Evolutionary conservation across 2,113 vertebrate species (phyloP), one percentile per base, ranked within the genome.

Genomic region (Megaptera novaeangliae): DNA sequence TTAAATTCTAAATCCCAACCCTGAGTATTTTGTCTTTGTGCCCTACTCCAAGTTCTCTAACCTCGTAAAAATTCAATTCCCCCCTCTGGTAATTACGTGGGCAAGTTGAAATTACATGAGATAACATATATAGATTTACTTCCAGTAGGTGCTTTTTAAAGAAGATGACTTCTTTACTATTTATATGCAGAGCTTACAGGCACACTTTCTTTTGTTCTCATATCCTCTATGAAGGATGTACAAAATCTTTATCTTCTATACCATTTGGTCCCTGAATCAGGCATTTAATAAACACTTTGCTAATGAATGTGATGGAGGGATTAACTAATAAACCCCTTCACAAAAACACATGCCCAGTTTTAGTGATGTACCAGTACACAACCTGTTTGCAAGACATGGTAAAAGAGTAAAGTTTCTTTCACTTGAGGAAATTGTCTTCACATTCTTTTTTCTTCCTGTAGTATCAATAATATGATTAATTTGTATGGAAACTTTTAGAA

Each of bases 181-280:
- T 85, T 55, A 23, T 20, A 11, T 11, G 3, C 5, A 71, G n/a
- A 75, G 59, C 11, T 78, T 59, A 29, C 8, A 10, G 6, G 23
- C 12, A 2, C 6, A 15, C 6, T 44, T 72, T 89, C 11, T 78
- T 57, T 49, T 44, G 5, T 11, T 63, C 21, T 93, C 57, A 7
- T 74, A 34, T 78, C 13, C 41, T 27, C 10, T 39, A 3, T 34
- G 14, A 71, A 64, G 11, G 14, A 72, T 4, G 83, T 80, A 5
- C n/a, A 92, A 52, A 77, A 34, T 36, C 6, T 55, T 86, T 78
- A 90, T 74, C 66, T 92, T 55, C n/a, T 74, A 23, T 44, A 59
- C 18, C 1, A 36, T 41, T 64, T 41, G 23, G 2, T 31, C 46
- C 7, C 59, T 27, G 34, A 72, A 68, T 14, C 27, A 49, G 13